Conservation (phyloP, 2,888 invertebrate genomes). For the Ennomos erosarius region DNA sequence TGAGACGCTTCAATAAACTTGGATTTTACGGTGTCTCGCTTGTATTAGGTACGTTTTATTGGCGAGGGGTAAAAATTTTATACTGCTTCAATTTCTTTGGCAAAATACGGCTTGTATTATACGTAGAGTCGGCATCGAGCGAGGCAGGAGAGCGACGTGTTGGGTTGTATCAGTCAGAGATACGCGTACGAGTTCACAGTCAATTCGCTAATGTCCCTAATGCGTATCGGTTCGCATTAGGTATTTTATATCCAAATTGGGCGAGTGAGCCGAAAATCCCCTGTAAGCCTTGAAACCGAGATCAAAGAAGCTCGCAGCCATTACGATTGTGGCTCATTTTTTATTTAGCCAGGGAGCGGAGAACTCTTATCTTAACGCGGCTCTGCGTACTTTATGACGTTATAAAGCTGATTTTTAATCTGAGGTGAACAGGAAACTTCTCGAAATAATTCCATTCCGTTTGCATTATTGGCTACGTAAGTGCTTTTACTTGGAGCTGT, state of each 20-base stretch:
- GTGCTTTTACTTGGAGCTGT: constrained; percentile 29
- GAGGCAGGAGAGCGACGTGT: constrained; percentile 32
- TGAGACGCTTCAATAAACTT: constrained; percentile 79
- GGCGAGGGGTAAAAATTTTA: constrained; percentile 54
- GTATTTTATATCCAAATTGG: constrained; percentile 82
- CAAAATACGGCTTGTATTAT: constrained; percentile 14
- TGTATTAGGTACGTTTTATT: constrained; percentile 69
- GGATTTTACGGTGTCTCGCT: constrained; percentile 75
- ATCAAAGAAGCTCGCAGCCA: constrained; percentile 79
- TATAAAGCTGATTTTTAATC: constrained; percentile 85
- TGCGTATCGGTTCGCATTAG: constrained; percentile 73
- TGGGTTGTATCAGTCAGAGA: constrained; percentile 8
- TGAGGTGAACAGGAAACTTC: constrained; percentile 70
- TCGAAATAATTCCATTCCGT: constrained; percentile 56
- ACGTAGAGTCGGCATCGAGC: constrained; percentile 3
- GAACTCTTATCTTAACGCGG: constrained; percentile 80
- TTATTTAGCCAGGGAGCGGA: constrained; percentile 74
- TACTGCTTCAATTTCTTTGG: constrained; percentile 42
- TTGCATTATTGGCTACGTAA: constrained; percentile 45
- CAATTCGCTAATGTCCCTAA: constrained; percentile 80
- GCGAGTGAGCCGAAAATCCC: constrained; percentile 74
- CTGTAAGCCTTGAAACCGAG: constrained; percentile 82
- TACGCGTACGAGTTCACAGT: constrained; percentile 46
- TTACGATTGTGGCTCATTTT: constrained; percentile 85
- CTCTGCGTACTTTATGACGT: constrained; percentile 80